These are phyloP conservation scores for Anguilla megastoma DNA, from an alignment of 2,797 vertebrate species.

Conservation along the genomic window DNA sequence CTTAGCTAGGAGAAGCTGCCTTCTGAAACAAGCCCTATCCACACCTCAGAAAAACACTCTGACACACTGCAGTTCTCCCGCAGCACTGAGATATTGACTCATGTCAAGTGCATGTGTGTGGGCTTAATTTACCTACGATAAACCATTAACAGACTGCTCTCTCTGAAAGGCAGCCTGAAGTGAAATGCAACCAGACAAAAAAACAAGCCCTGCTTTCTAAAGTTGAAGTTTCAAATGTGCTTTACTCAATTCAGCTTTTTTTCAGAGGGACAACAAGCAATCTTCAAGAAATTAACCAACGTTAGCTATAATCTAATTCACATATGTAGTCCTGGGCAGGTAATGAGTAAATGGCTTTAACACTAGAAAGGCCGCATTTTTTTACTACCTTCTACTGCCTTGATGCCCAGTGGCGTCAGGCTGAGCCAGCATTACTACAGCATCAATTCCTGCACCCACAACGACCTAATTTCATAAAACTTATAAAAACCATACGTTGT, in stretches of 20 bases:
- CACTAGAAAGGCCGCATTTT: too few relatives aligned
- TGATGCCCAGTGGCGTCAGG: too few relatives aligned
- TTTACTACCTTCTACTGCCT: too few relatives aligned
- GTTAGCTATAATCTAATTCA: neutral
- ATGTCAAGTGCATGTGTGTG: conserved; percentile 1
- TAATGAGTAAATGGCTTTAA: too few relatives aligned
- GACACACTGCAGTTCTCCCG: neutral
- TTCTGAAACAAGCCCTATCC: neutral
- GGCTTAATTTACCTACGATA: conserved; percentile 49
- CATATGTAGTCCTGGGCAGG: neutral
- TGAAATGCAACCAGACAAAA: neutral
- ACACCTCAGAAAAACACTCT: neutral
- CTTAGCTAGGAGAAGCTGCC: neutral
- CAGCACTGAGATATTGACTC: conserved; percentile 22
- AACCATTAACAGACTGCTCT: conserved; percentile 48
- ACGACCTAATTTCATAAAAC: too few relatives aligned
- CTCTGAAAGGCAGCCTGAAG: neutral
- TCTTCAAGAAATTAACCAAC: neutral
- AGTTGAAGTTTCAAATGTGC: neutral
- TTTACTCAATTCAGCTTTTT: neutral
- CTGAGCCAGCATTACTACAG: too few relatives aligned
- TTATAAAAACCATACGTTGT: too few relatives aligned
- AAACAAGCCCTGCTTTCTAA: neutral
- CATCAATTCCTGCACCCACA: too few relatives aligned
- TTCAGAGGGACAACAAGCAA: neutral